These are phyloP conservation scores for Tenodera sinensis DNA, from an alignment of 2,888 invertebrate genomes.

Conservation along the genomic window DNA sequence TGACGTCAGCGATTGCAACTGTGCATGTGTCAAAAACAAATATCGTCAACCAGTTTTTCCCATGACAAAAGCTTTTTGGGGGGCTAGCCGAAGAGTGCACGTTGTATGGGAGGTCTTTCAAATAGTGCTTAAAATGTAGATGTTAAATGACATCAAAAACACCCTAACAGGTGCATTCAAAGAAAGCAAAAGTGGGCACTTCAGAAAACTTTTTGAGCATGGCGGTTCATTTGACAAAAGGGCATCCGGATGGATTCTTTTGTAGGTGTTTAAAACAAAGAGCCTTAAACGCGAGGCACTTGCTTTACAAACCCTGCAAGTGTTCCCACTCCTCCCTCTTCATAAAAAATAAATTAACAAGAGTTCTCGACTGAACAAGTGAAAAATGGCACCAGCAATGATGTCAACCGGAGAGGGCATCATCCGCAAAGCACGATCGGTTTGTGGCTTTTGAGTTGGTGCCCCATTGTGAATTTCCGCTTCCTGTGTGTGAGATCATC, in stretches of 20 bases:
- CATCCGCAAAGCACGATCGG: background rate
- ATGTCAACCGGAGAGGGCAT: background rate
- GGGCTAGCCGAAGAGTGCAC: background rate
- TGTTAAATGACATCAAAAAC: background rate
- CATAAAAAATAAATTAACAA: background rate
- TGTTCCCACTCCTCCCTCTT: background rate
- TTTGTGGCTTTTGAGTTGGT: background rate
- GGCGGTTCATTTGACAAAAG: background rate
- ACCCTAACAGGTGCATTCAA: background rate
- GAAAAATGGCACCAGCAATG: background rate
- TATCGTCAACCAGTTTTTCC: background rate
- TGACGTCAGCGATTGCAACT: background rate
- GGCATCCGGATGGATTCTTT: background rate
- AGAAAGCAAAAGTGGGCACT: background rate
- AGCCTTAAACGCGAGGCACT: background rate
- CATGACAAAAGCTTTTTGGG: background rate
- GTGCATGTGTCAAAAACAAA: background rate
- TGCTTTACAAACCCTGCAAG: background rate
- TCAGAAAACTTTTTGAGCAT: background rate
- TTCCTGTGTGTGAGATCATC: background rate
- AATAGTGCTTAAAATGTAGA: background rate
- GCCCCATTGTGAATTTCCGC: background rate
- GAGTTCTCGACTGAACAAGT: background rate
- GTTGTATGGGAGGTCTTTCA: background rate
- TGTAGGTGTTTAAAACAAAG: background rate